Evolutionary conservation across 2,888 invertebrate species (phyloP).

Genomic region (Synergus japonicus): DNA sequence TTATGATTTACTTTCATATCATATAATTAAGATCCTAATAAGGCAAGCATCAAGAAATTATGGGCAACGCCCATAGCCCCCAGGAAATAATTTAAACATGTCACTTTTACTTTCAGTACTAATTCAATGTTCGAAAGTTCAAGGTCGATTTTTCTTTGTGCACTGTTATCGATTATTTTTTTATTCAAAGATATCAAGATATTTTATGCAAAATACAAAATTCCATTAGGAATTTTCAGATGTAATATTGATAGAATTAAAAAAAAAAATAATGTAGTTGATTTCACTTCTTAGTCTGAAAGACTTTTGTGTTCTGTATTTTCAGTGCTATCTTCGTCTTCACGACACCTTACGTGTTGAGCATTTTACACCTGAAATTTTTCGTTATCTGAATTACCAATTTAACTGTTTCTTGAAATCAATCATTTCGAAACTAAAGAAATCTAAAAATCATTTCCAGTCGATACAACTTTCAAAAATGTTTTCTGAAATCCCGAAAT

Average conservation of each 20-base stretch:
- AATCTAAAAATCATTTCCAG: background rate
- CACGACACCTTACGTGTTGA: background rate
- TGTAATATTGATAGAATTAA: background rate
- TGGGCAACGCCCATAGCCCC: background rate
- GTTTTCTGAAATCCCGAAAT: background rate
- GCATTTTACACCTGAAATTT: background rate
- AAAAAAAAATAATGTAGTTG: background rate
- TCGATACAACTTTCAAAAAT: background rate
- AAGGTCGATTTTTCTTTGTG: conserved; percentile 1
- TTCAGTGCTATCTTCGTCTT: background rate
- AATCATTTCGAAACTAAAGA: background rate
- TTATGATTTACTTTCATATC: background rate
- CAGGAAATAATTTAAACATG: background rate
- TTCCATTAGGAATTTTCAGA: no score
- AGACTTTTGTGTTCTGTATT: background rate
- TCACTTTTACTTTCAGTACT: conserved; percentile 17
- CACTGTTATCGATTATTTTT: no score
- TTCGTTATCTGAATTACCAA: background rate
- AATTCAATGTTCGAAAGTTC: conserved; percentile 10
- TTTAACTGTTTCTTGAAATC: background rate
- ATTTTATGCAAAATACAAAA: no score
- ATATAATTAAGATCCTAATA: background rate
- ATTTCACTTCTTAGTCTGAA: conserved; percentile 3
- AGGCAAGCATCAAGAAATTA: background rate
- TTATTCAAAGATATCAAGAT: no score